These are phyloP conservation scores for Hirudinaria manillensis DNA, from an alignment of 2,888 invertebrate genomes.

Conservation along the genomic window DNA sequence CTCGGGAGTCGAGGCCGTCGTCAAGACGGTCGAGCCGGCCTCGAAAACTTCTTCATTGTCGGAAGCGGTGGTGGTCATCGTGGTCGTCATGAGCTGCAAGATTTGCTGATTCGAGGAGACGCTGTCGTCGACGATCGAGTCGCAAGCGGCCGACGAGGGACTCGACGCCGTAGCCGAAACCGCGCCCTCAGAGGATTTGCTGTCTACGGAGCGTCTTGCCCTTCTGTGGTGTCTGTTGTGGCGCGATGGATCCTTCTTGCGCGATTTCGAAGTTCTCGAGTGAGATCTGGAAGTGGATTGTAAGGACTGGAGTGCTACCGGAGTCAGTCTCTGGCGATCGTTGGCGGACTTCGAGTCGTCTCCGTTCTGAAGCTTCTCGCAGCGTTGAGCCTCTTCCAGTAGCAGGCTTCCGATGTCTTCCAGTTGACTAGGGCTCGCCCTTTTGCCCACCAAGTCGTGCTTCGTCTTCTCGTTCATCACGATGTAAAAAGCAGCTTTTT, in stretches of 20 bases:
- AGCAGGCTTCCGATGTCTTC: constrained; percentile 22
- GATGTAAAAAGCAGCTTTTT: constrained; percentile 32
- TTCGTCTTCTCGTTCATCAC: constrained; percentile 29
- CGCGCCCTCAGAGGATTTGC: constrained; percentile 9
- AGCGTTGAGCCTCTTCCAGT: constrained; percentile 16
- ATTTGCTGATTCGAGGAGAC: neutral
- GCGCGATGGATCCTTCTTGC: neutral
- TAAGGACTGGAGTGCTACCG: constrained; percentile 1
- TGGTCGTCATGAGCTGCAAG: neutral
- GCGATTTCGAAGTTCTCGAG: constrained; percentile 2
- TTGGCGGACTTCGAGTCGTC: neutral
- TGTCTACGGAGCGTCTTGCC: neutral
- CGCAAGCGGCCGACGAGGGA: constrained; percentile 5
- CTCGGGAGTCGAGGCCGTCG: constrained; percentile 22
- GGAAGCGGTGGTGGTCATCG: constrained; percentile 6
- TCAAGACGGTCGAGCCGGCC: neutral
- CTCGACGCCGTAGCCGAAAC: constrained; percentile 10
- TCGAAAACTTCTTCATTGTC: constrained; percentile 12
- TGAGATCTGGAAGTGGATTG: constrained; percentile 5
- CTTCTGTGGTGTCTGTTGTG: neutral
- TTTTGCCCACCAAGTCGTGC: constrained; percentile 6
- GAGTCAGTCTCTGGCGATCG: constrained; percentile 2
- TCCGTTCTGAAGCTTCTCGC: constrained; percentile 9
- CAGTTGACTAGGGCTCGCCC: constrained; percentile 21
- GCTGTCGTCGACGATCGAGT: neutral